Evolutionary conservation across 2,888 invertebrate species (phyloP), one percentile per base, ranked within the genome.

Genomic region (Eupeodes latifasciatus): DNA sequence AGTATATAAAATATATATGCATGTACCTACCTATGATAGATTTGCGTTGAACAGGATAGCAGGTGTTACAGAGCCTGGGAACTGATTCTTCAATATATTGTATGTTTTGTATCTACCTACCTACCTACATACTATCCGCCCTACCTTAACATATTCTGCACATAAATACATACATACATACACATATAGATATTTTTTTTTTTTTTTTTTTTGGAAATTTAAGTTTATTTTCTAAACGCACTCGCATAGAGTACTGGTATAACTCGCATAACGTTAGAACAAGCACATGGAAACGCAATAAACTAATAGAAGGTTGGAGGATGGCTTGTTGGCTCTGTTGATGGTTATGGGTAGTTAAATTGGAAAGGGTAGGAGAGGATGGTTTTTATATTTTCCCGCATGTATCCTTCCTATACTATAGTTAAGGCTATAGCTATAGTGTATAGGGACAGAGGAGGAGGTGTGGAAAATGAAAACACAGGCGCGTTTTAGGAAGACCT

Each of bases 31-130:
- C 27, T 40, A 69, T 72, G 77, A 88, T 84, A 83, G 61, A 84
- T 81, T 78, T 69, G 57, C 67, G 62, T 81, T 34, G 40, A 1
- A 9, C 75, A 36, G 47, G 34, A 16, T 53, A 55, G 72, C 88
- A 88, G 88, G 84, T 85, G 84, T 87, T 71, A 79, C 83, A 80
- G 74, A 77, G 62, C 74, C 72, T 80, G 62, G 59, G 57, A 82
- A 82, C 62, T 82, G 64, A 67, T 82, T 74, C 53, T 36, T 62
- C 61, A 72, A 62, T 61, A 53, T 49, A 27, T 4, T 19, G 11
- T 11, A 7, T 27, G 19, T 19, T 19, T 19, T 19, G 19, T 16
- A 16, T 27, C n/a, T 44, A 66, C 47, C 47, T 47, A 19, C 19
- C 19, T 19, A 19, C 19, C 19, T 0, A 19, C 19, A 19, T 19